phyloP scores from a whole-genome alignment of 2,888 invertebrate species.

The Agrochola circellaris region DNA sequence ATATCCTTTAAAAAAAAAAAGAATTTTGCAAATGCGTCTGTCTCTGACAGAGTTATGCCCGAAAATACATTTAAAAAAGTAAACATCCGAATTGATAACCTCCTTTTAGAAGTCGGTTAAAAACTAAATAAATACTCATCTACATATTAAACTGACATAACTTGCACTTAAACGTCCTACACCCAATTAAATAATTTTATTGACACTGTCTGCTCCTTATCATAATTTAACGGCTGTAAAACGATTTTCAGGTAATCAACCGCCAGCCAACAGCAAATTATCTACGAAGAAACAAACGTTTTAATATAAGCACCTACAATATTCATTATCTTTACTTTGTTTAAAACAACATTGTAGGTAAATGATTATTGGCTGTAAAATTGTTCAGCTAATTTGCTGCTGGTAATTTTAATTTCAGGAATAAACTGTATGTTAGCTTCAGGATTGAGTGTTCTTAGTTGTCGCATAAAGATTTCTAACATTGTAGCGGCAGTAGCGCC shows the following conservation, averaged over 20 bases:
- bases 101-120: no score
- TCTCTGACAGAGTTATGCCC: no score
- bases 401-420: neutral
- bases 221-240: constrained; percentile 36
- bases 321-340: constrained; percentile 10
- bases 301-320: constrained; percentile 28
- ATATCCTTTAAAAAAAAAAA: no score
- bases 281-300: constrained; percentile 18
- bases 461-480: neutral
- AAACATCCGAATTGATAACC: no score
- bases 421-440: neutral
- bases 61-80: no score
- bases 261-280: constrained; percentile 29
- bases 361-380: constrained; percentile 3
- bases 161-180: constrained; percentile 14
- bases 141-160: constrained; percentile 1
- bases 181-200: constrained; percentile 38
- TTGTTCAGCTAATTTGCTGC: constrained; percentile 4
- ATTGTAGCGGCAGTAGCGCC: neutral
- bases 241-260: constrained; percentile 34
- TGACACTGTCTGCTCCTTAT: constrained; percentile 10
- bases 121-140: neutral
- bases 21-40: no score
- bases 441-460: neutral
- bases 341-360: constrained; percentile 29